Base-by-base conservation (phyloP, 2,113 vertebrate genomes). In the Trematocara marginatum region DNA sequence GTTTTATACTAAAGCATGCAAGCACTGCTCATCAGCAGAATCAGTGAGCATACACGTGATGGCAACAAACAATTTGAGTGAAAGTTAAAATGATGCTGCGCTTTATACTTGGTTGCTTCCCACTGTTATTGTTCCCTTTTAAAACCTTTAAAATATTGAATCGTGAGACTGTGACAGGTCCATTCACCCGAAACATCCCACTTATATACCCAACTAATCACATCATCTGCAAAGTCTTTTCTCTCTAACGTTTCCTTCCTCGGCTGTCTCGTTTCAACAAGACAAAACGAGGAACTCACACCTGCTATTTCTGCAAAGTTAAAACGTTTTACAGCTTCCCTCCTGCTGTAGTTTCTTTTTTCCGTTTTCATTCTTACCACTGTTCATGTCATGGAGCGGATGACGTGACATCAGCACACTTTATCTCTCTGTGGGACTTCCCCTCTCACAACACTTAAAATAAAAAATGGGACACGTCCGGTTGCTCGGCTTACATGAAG, bases 401-500 rank as follows among this genome's bases (percentile, higher is more conserved):
- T 86, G 79, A 88, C 79, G 69, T 82, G 61, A 74, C 42, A 69
- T 51, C 80, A 15, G 59, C 74, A 23, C 26, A 85, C 66, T 86
- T 80, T 4, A 59, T 78, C 79, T 57, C 56, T 53, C 79, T 64
- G 53, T 34, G n/a, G 51, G 42, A 49, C 71, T 80, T 90, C 49
- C n/a, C 20, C 15, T 61, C 56, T 47, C 42, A 53, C n/a, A 56
- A 53, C 86, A 61, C 51, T 57, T 76, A 81, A 82, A 64, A 69
- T 45, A 61, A 61, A 38, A 91, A 84, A 86, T 69, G 53, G 83
- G 40, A 78, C 86, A 86, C 18, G 7, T 79, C 80, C 3, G 7
- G 54, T 53, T 53, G 61, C n/a, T 78, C 52, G 47, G n/a, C 29
- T 87, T 90, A 84, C 79, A 76, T 80, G 80, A 88, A 83, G 76